Base-by-base conservation (phyloP, 2,113 vertebrate species). In the Gorsachius goisagi region DNA sequence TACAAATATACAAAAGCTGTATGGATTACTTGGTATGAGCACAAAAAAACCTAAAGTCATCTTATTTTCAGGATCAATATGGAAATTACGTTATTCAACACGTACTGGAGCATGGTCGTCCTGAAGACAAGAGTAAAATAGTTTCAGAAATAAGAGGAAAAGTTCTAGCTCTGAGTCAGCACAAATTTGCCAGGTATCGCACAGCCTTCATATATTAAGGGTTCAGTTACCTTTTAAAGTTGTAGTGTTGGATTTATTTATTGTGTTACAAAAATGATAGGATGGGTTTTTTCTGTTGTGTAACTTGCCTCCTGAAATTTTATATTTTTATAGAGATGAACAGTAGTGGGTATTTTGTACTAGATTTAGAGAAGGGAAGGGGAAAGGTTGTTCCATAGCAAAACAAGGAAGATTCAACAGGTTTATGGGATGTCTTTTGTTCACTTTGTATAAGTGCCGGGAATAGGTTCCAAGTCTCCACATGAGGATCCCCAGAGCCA, bases 11-110 rank as follows among this genome's bases (percentile, higher is more conserved):
- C 24, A 85, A 69, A 89, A 91, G 32, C 41, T 72, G 14, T 76
- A 19, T 68, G 68, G 18, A 41, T 89, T 81, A 41, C 30, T 85
- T 73, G 15, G 6, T 92, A 15, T 62, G 62, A 89, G 66, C 78
- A 69, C 33, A 72, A 83, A 77, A 89, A 95, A 84, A 93, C 92
- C 55, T 84, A 59, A 95, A 91, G 72, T 90, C 0, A 75, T 88
- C 97, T 92, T 97, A 30, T 97, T 95, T 93, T 76, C 97, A 99
- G 99, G 99, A 99, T 98, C 99, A 99, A 47, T 99, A 99, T 7
- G 99, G 99, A 94, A 99, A 99, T 98, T 99, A 99, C 2, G 99
- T 99, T 95, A 99, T 99, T 96, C 99, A 99, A 93, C 99, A 99
- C 62, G 99, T 99, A n/a, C 95, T 99, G 98, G 99, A 99, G 96